phyloP scores from a whole-genome alignment of 2,888 invertebrate genomes.

The Caenorhabditis becei region DNA sequence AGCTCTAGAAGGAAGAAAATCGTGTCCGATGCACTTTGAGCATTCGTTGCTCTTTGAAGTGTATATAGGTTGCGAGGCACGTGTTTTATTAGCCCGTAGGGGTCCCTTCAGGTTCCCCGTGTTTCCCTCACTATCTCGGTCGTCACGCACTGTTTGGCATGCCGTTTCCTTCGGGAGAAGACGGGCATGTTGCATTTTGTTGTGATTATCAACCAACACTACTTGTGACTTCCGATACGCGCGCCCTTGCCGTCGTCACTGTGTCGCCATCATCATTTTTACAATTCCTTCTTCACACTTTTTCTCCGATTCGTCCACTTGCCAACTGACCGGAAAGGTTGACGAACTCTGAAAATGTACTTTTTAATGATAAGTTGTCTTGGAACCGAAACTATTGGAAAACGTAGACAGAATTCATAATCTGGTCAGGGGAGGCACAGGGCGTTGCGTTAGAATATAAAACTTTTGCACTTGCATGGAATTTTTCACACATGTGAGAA shows the following conservation, averaged over 20 bases:
- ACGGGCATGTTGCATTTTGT: constrained; percentile 40
- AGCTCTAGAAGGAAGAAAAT: too few relatives aligned
- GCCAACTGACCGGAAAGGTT: not conserved
- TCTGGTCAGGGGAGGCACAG: not conserved
- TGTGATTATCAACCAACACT: constrained; percentile 49
- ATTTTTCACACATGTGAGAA: not conserved
- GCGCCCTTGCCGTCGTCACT: constrained; percentile 33
- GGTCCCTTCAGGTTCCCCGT: too few relatives aligned
- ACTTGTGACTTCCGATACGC: constrained; percentile 59
- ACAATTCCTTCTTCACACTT: constrained; percentile 40
- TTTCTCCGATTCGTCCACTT: not conserved
- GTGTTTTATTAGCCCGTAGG: too few relatives aligned
- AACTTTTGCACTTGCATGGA: constrained; percentile 12
- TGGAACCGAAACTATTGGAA: not conserved
- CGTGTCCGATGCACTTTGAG: not conserved
- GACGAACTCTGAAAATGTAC: not conserved
- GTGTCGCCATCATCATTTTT: constrained; percentile 41
- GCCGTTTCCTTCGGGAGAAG: constrained; percentile 6
- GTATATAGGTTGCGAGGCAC: too few relatives aligned
- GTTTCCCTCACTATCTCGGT: constrained; percentile 11
- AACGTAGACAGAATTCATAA: not conserved
- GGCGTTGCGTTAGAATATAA: constrained; percentile 13
- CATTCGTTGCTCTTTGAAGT: not conserved
- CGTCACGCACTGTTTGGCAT: constrained; percentile 14
- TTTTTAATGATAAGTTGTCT: not conserved